phyloP scores from a whole-genome alignment of 1,140 invertebrate species.

The Dolichoris vasculosae region DNA sequence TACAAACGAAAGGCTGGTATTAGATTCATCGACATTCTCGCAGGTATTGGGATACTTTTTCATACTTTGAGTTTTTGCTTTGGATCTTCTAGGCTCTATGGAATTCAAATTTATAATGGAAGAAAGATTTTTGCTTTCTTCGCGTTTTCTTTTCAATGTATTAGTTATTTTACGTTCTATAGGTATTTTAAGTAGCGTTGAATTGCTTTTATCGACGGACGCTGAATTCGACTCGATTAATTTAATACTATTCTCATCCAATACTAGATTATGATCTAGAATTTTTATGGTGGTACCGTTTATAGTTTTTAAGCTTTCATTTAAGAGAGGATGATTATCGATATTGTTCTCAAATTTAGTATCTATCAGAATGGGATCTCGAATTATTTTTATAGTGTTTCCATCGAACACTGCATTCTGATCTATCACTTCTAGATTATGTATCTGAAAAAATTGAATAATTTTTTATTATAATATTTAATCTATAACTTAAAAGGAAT shows the following conservation, averaged over 20 bases:
- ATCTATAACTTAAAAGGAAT: not conserved
- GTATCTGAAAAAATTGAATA: constrained; percentile 57
- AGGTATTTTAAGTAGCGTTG: not conserved
- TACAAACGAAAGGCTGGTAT: constrained; percentile 77
- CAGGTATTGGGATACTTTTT: constrained; percentile 66
- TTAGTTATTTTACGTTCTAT: constrained; percentile 1
- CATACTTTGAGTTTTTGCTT: constrained; percentile 61
- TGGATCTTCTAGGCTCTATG: constrained; percentile 66
- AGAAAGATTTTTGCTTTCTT: constrained; percentile 57
- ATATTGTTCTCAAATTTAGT: constrained; percentile 61
- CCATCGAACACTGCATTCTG: constrained; percentile 62
- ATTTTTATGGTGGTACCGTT: constrained; percentile 65
- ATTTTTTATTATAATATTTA: not conserved
- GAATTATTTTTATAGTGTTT: constrained; percentile 63
- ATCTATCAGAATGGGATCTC: constrained; percentile 60
- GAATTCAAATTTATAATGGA: constrained; percentile 66
- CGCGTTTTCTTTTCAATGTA: constrained; percentile 65
- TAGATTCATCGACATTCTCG: constrained; percentile 68
- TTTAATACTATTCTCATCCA: constrained; percentile 66
- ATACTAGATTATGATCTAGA: constrained; percentile 62
- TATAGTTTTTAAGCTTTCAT: constrained; percentile 64
- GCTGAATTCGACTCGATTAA: constrained; percentile 57
- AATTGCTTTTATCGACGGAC: not conserved
- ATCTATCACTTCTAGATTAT: constrained; percentile 67
- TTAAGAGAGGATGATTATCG: constrained; percentile 62